Conservation (phyloP, 2,113 vertebrate genomes). For the Leptobrachium ailaonicum region DNA sequence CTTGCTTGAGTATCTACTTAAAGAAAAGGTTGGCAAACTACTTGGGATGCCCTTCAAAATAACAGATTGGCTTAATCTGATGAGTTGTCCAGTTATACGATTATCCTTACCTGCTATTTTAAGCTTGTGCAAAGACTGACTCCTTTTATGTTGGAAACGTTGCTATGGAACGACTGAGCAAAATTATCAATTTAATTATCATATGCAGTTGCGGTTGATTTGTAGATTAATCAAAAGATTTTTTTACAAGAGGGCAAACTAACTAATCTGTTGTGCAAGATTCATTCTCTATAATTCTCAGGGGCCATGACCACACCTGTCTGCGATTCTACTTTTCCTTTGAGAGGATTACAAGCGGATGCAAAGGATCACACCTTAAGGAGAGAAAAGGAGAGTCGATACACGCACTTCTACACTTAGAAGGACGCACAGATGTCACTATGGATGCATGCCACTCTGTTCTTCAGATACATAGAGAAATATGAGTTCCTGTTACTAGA, state of each 20-base stretch:
- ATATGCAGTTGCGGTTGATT: neutral
- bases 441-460: neutral
- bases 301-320: neutral
- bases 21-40: slow-evolving; percentile 12
- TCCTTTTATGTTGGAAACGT: neutral
- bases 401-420: neutral
- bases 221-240: neutral
- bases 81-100: slow-evolving; percentile 50
- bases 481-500: no score
- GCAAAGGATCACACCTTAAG: slow-evolving; percentile 18
- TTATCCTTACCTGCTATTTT: slow-evolving; percentile 51
- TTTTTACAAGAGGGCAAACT: neutral
- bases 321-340: neutral
- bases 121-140: neutral
- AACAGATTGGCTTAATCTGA: slow-evolving; percentile 38
- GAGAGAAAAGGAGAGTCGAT: neutral
- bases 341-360: neutral
- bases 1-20: neutral
- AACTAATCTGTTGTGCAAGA: neutral
- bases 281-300: neutral
- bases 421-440: neutral
- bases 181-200: neutral
- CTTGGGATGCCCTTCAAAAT: neutral
- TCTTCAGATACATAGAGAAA: neutral
- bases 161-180: neutral